Conservation (phyloP, 2,888 invertebrate species). For the Furcula furcula region DNA sequence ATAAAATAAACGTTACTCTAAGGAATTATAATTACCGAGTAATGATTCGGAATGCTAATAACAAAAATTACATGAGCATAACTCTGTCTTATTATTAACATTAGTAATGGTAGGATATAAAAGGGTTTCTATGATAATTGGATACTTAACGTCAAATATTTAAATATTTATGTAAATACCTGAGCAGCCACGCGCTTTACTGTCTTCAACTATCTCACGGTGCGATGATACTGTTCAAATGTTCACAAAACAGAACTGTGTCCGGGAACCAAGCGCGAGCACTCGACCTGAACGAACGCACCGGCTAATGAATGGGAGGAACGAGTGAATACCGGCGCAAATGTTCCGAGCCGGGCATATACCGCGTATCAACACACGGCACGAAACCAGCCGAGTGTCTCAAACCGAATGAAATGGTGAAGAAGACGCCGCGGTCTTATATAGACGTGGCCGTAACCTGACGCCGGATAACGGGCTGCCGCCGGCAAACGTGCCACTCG, state of each 20-base stretch:
- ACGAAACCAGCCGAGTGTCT: conserved; percentile 66
- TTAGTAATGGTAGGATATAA: too few relatives aligned
- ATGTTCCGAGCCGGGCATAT: conserved; percentile 38
- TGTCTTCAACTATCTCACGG: conserved; percentile 54
- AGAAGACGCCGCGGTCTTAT: conserved; percentile 79
- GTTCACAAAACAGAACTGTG: conserved; percentile 69
- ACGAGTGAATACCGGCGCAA: conserved; percentile 51
- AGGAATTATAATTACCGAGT: too few relatives aligned
- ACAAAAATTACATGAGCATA: too few relatives aligned
- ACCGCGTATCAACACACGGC: conserved; percentile 51
- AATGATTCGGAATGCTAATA: too few relatives aligned
- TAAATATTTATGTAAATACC: conserved; percentile 29
- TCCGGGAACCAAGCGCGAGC: conserved; percentile 59
- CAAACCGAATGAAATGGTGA: conserved; percentile 80
- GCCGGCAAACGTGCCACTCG: conserved; percentile 45
- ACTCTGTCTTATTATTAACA: too few relatives aligned
- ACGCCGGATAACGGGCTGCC: conserved; percentile 79
- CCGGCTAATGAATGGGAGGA: conserved; percentile 38
- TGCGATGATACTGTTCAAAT: conserved; percentile 50
- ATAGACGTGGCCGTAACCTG: conserved; percentile 81
- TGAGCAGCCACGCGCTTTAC: conserved; percentile 45
- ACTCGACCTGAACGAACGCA: conserved; percentile 58
- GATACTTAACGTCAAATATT: too few relatives aligned
- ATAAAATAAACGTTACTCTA: too few relatives aligned
- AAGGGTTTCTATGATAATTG: too few relatives aligned